These are phyloP conservation scores for Eustalomyia histrio DNA, from an alignment of 2,888 invertebrate species.

Conservation along the genomic window DNA sequence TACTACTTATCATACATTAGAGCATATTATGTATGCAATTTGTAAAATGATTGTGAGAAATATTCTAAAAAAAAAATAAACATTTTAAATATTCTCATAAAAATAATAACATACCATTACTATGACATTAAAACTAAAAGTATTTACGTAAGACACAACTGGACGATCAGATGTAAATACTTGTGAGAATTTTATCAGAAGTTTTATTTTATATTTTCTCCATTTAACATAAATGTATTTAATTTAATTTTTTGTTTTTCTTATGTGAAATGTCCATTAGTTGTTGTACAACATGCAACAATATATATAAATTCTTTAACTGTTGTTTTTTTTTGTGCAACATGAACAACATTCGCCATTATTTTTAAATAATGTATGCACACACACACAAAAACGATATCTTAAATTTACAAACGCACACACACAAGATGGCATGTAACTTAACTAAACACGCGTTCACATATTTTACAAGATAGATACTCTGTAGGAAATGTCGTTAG, in stretches of 20 bases:
- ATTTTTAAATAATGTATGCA: conserved; percentile 28
- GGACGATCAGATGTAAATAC: conserved; percentile 7
- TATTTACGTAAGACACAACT: background rate
- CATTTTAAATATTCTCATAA: conserved; percentile 15
- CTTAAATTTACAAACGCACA: background rate
- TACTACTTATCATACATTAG: background rate
- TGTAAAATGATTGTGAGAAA: background rate
- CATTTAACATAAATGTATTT: background rate
- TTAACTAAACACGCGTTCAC: background rate
- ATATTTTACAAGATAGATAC: background rate
- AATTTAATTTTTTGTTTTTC: background rate
- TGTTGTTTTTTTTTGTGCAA: conserved; percentile 5
- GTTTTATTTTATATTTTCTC: conserved; percentile 1
- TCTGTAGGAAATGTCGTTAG: no score
- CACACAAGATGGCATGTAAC: no score
- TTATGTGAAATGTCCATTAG: conserved; percentile 19
- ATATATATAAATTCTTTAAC: background rate
- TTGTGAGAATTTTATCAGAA: conserved; percentile 37
- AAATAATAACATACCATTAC: conserved; percentile 27
- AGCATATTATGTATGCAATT: background rate
- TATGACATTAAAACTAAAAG: conserved; percentile 8
- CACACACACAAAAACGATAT: background rate
- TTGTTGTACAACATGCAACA: conserved; percentile 12
- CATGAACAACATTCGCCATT: conserved; percentile 41
- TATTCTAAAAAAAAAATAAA: background rate